Evolutionary conservation across 2,797 vertebrate species (phyloP).

Genomic region (Nannoperca obscura): DNA sequence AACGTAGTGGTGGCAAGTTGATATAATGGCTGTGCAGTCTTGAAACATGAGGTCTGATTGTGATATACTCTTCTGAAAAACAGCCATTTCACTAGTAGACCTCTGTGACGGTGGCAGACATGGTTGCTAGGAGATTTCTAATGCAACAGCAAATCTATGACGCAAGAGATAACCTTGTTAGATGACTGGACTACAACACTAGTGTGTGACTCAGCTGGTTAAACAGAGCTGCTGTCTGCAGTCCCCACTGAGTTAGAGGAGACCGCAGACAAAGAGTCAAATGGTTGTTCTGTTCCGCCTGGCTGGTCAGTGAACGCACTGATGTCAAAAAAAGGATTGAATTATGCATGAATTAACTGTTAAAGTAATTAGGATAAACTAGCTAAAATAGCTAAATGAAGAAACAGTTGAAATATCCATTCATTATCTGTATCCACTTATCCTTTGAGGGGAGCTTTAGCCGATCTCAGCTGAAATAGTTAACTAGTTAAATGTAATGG

Average conservation of each 20-base stretch:
- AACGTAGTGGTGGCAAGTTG: not conserved
- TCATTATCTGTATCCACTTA: too few relatives aligned
- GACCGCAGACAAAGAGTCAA: not conserved
- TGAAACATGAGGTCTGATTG: not conserved
- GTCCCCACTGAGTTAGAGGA: not conserved
- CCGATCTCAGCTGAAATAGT: too few relatives aligned
- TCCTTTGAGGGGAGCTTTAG: too few relatives aligned
- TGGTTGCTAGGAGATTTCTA: not conserved
- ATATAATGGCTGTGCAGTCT: not conserved
- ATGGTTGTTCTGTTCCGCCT: not conserved
- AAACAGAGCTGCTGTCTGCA: not conserved
- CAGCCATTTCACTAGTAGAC: not conserved
- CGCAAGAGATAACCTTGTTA: not conserved
- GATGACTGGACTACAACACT: conserved; percentile 4
- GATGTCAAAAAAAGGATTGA: not conserved
- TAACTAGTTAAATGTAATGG: too few relatives aligned
- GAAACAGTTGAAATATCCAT: too few relatives aligned
- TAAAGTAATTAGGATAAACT: too few relatives aligned
- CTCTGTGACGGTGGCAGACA: not conserved
- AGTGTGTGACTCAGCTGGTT: conserved; percentile 17
- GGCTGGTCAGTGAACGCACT: not conserved
- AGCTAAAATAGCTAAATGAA: too few relatives aligned
- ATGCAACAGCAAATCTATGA: conserved; percentile 6
- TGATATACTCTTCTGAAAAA: not conserved
- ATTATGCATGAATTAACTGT: not conserved